These are phyloP conservation scores for Meleagris gallopavo DNA, from an alignment of 2,113 vertebrate genomes.

Conservation along the genomic window DNA sequence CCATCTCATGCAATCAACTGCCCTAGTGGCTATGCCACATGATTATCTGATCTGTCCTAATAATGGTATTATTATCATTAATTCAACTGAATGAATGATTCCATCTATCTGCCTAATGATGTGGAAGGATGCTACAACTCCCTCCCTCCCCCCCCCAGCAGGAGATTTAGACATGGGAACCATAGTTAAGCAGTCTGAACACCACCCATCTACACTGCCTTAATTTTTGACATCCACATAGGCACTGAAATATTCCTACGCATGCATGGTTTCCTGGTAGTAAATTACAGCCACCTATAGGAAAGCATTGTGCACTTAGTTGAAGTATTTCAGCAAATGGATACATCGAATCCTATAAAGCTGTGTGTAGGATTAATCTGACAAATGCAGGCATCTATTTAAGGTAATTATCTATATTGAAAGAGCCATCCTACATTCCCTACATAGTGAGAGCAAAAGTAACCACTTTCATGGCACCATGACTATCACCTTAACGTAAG, in stretches of 20 bases:
- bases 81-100: neutral
- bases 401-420: neutral
- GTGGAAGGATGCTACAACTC: neutral
- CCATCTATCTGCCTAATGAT: neutral
- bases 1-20: neutral
- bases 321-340: neutral
- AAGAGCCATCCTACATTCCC: neutral
- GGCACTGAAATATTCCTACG: neutral
- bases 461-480: neutral
- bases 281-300: neutral
- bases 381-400: neutral
- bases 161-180: neutral
- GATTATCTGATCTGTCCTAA: neutral
- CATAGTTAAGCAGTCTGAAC: neutral
- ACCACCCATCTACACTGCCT: neutral
- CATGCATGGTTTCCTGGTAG: neutral
- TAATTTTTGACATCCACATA: neutral
- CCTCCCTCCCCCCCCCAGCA: neutral
- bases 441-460: neutral
- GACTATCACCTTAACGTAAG: neutral
- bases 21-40: fast-evolving
- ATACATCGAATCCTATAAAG: neutral
- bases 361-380: neutral
- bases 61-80: neutral
- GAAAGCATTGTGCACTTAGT: neutral